phyloP scores from a whole-genome alignment of 2,888 invertebrate species.

The Spisula subtruncata region DNA sequence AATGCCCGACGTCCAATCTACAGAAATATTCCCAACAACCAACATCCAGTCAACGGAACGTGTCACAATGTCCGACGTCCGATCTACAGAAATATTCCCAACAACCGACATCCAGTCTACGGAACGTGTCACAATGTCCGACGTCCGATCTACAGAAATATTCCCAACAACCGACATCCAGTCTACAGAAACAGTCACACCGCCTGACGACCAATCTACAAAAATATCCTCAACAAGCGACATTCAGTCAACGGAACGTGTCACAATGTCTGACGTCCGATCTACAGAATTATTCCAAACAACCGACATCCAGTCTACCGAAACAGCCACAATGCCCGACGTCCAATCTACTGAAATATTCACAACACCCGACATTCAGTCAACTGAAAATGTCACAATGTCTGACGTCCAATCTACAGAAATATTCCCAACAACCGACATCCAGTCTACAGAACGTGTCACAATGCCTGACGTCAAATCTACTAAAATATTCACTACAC shows the following conservation, averaged over 20 bases:
- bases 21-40: neutral
- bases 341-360: neutral
- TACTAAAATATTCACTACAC: neutral
- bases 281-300: neutral
- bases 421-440: neutral
- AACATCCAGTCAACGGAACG: neutral
- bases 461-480: neutral
- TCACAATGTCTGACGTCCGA: neutral
- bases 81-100: neutral
- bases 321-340: neutral
- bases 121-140: neutral
- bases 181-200: neutral
- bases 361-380: neutral
- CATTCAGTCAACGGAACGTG: neutral
- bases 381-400: neutral
- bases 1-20: neutral
- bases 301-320: neutral
- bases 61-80: neutral
- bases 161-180: neutral
- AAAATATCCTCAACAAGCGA: neutral
- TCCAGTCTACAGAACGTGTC: neutral
- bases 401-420: neutral
- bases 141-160: neutral
- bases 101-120: neutral
- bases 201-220: neutral